These are phyloP conservation scores for Pseudopipra pipra DNA, from an alignment of 2,113 vertebrate genomes.

Conservation along the genomic window DNA sequence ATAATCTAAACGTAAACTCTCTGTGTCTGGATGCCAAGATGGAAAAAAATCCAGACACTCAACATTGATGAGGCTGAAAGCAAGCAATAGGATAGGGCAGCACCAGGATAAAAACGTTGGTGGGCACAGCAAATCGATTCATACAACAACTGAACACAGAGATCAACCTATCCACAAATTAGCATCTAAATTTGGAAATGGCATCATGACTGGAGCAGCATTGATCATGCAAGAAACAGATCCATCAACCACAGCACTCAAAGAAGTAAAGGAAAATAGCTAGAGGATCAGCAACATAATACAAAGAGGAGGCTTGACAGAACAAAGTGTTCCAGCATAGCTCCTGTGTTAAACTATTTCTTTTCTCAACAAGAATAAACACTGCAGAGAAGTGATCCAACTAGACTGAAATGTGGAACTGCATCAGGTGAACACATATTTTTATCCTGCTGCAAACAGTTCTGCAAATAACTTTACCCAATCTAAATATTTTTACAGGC, in stretches of 20 bases:
- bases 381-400: neutral
- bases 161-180: neutral
- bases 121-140: neutral
- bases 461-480: neutral
- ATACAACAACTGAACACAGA: neutral
- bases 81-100: neutral
- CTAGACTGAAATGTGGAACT: neutral
- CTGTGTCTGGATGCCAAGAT: neutral
- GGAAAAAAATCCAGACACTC: neutral
- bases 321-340: conserved; percentile 7
- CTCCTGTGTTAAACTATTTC: neutral
- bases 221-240: neutral
- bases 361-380: conserved; percentile 30
- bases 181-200: neutral
- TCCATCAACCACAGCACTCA: neutral
- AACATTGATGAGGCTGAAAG: neutral
- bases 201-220: neutral
- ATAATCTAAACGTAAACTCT: neutral
- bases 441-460: neutral
- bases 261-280: neutral
- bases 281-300: neutral
- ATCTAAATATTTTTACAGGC: conserved; percentile 26
- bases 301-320: neutral
- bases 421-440: neutral
- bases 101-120: neutral